Percentiles rank a stretch among this genome's conserved stretches.
phyloP scores from a whole-genome alignment of 1,140 invertebrate genomes.

The Proales similis region DNA sequence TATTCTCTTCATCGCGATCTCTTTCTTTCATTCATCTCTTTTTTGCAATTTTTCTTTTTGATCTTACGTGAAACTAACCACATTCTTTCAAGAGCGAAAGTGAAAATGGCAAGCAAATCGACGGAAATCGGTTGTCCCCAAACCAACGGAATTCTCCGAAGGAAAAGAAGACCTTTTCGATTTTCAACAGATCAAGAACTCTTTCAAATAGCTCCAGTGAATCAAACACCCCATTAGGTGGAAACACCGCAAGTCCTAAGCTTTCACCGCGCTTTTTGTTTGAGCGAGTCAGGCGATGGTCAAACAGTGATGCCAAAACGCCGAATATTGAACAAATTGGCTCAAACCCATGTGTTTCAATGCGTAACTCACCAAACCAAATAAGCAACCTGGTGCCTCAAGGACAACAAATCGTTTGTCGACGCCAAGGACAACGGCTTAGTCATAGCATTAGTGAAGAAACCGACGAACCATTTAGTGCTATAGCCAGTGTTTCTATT shows the following conservation, averaged over 20 bases:
- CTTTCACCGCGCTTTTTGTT: conserved; percentile 10
- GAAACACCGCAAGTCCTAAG: conserved; percentile 14
- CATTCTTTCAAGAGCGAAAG: conserved; percentile 18
- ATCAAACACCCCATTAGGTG: conserved; percentile 16
- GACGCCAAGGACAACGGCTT: not conserved
- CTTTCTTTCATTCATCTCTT: conserved; percentile 6
- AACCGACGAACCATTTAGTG: conserved; percentile 3
- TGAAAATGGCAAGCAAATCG: conserved; percentile 23
- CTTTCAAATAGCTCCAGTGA: conserved; percentile 27
- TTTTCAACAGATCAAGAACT: conserved; percentile 28
- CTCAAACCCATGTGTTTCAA: not conserved
- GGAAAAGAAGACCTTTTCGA: conserved; percentile 26
- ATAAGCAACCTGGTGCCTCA: not conserved
- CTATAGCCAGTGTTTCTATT: too few species aligned
- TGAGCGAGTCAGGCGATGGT: conserved; percentile 12
- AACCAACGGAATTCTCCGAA: conserved; percentile 24
- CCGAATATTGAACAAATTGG: not conserved
- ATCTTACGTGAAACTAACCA: not conserved
- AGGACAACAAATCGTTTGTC: not conserved
- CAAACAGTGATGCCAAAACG: conserved; percentile 20
- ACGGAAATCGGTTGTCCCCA: conserved; percentile 1
- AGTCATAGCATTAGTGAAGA: conserved; percentile 34
- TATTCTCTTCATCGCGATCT: not conserved
- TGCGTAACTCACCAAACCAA: not conserved
- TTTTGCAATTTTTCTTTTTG: not conserved